phyloP scores from a whole-genome alignment of 2,113 vertebrate genomes.

The Labeo rohita region DNA sequence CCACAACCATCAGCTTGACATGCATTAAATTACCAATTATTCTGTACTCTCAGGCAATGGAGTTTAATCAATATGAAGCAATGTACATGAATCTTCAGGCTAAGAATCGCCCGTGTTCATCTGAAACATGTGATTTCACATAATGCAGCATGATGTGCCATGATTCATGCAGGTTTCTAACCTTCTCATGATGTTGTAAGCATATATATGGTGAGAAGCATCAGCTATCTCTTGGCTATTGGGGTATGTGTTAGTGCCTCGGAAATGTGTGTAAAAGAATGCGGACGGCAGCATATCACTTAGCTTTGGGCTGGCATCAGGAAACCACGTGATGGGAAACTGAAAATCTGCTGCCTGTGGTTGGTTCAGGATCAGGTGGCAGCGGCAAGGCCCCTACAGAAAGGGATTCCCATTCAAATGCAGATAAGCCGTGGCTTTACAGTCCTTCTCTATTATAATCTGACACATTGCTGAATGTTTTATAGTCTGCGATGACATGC shows the following conservation, averaged over 20 bases:
- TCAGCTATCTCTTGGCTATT: not conserved
- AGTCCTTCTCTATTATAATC: not conserved
- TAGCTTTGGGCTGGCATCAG: constrained; percentile 43
- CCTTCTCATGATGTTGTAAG: not conserved
- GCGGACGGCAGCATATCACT: constrained; percentile 44
- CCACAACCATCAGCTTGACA: constrained; percentile 28
- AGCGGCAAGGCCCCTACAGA: constrained; percentile 32
- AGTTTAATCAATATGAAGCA: constrained; percentile 43
- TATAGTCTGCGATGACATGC: not conserved
- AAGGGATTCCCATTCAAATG: constrained; percentile 41
- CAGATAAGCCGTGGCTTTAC: constrained; percentile 18
- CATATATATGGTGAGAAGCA: not conserved
- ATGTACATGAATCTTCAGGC: constrained; percentile 26
- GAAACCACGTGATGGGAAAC: constrained; percentile 49
- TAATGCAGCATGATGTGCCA: constrained; percentile 43
- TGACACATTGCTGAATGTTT: not conserved
- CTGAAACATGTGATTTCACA: constrained; percentile 29
- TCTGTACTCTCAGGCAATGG: constrained; percentile 17
- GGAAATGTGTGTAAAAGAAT: constrained; percentile 41
- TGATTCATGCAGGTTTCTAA: constrained; percentile 28
- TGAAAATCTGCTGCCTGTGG: constrained; percentile 26
- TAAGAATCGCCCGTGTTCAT: constrained; percentile 25
- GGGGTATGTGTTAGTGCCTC: constrained; percentile 3
- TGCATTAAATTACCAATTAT: constrained; percentile 53
- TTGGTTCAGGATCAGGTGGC: constrained; percentile 36